phyloP scores from a whole-genome alignment of 1,140 invertebrate species.

The Diorhabda carinulata region DNA sequence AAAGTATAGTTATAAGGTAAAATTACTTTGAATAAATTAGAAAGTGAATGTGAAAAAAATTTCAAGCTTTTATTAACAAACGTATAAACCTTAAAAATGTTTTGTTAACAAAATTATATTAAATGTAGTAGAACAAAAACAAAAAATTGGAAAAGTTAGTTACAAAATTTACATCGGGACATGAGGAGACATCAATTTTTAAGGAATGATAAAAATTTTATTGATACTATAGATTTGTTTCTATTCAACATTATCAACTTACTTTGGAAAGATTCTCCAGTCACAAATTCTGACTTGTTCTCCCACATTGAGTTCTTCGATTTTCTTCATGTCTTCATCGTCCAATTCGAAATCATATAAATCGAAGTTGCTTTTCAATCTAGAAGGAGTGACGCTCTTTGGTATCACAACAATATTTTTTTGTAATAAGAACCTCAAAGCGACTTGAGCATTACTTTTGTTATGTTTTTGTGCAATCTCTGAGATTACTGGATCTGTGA shows the following conservation, averaged over 20 bases:
- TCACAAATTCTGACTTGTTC: constrained; percentile 62
- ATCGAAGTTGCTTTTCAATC: constrained; percentile 64
- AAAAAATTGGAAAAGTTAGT: no score
- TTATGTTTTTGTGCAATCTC: constrained; percentile 64
- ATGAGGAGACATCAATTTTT: no score
- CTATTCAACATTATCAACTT: not conserved
- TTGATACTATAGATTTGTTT: no score
- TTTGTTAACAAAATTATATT: no score
- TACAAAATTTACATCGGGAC: no score
- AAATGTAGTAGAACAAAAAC: no score
- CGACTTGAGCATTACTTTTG: constrained; percentile 73
- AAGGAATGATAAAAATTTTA: no score
- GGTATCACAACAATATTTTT: constrained; percentile 75
- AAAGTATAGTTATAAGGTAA: no score
- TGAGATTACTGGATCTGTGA: constrained; percentile 64
- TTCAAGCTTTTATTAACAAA: no score
- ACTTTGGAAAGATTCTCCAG: constrained; percentile 46
- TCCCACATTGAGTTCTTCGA: constrained; percentile 59
- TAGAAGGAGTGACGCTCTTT: constrained; percentile 71
- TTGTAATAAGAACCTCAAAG: constrained; percentile 73
- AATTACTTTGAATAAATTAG: no score
- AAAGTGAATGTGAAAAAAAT: no score
- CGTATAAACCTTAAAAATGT: no score
- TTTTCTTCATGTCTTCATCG: constrained; percentile 52
- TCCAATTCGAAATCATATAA: constrained; percentile 62